phyloP scores from a whole-genome alignment of 2,888 invertebrate genomes.

The Geophilus truncorum region DNA sequence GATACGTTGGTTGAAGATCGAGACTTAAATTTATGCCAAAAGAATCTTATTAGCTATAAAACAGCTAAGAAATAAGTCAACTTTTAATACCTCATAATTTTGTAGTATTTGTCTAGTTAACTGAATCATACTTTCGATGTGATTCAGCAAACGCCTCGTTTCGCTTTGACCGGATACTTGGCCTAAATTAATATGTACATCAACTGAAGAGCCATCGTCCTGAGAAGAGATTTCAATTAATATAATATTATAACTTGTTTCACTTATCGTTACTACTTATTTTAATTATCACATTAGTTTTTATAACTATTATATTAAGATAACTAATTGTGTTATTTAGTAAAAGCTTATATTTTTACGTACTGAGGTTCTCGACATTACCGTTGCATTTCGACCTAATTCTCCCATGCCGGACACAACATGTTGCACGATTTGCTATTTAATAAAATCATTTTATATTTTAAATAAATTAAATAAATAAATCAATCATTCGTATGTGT shows the following conservation, averaged over 20 bases:
- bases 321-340: too few species aligned
- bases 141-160: conserved; percentile 44
- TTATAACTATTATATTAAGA: too few species aligned
- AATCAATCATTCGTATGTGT: background rate
- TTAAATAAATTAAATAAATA: background rate
- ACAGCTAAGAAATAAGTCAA: too few species aligned
- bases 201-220: conserved; percentile 48
- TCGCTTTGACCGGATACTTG: conserved; percentile 42
- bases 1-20: background rate
- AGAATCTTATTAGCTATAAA: too few species aligned
- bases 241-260: too few species aligned
- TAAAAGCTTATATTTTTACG: too few species aligned
- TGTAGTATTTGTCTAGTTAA: conserved; percentile 44
- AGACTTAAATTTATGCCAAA: background rate
- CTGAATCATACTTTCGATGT: conserved; percentile 44
- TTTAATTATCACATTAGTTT: too few species aligned
- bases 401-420: conserved; percentile 48
- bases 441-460: too few species aligned
- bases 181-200: conserved; percentile 50
- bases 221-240: too few species aligned
- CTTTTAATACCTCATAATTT: conserved; percentile 34
- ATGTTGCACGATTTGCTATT: conserved; percentile 49
- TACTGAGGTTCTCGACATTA: conserved; percentile 46
- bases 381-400: conserved; percentile 48
- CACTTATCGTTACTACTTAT: too few species aligned